Base-by-base conservation (phyloP, 2,113 vertebrate species). In the Labeo rohita region DNA sequence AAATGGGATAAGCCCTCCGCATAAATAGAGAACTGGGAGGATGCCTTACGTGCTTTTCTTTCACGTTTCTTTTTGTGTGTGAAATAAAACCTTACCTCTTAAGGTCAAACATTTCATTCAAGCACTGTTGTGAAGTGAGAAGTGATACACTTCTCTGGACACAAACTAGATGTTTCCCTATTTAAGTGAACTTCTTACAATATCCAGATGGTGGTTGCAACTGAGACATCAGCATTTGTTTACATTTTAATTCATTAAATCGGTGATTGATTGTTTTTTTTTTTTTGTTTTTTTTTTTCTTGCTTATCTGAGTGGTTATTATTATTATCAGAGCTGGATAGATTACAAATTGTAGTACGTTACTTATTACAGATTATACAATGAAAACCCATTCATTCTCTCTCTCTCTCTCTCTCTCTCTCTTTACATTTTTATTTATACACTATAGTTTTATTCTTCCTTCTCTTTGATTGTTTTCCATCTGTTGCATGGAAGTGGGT, bases 361-460 rank as follows among this genome's bases (percentile, higher is more conserved):
- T 28, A 28, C 28, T 28, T 1, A 28, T 28, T 28, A 28, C 28
- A n/a, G n/a, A n/a, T n/a, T n/a, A n/a, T n/a, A 28, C 28, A 28
- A 28, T 28, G 28, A 28, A 28, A 28, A 28, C 28, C 28, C 28
- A 28, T 28, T 28, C 28, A 28, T 28, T 28, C 28, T 28, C 28
- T 28, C 28, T 28, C 1, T 15, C 50, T n/a, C n/a, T 83, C 75
- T 36, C 47, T 39, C 23, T 15, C 50, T 54, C 50, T 54, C 50
- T 39, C 65, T 75, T 87, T 59, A 52, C 8, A 83, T 89, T 85
- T 87, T 88, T 75, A 72, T 85, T 91, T 85, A 50, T 23, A 18
- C 61, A 74, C 83, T 77, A 12, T 83, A 43, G 39, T 80, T 82
- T 63, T 65, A 80, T 87, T 76, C 18, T 75, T 70, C 65, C 56